Base-by-base conservation (phyloP, 1,140 invertebrate genomes). In the Coptotermes formosanus region DNA sequence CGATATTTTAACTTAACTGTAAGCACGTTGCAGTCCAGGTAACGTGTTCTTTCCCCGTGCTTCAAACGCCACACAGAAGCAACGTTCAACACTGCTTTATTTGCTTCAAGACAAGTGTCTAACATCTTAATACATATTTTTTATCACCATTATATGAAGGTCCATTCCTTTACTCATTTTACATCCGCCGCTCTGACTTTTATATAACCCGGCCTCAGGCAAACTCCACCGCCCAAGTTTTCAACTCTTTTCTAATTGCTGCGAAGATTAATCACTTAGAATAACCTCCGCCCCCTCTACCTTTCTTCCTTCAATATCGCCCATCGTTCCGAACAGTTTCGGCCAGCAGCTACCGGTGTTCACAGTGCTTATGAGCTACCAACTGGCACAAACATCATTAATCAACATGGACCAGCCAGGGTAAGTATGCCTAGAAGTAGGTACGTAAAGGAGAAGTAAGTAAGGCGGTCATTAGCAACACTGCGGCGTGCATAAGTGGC, bases 211-310 rank as follows among this genome's bases (percentile, higher is more conserved):
- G 25, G 64, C 64, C 64, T 7, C 3, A 25, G 14, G 64, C 64
- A 30, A 75, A 30, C 64, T 12, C 9, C n/a, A 30, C 64, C 64
- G 25, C 25, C 64, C 25, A 75, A 75, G 25, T 30, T 75, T 30
- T 75, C 64, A 75, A 75, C 64, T 75, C 64, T 75, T 75, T 75
- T 75, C 64, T 75, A 75, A 75, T 75, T 75, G 64, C 64, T 11
- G 64, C 16, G n/a, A 75, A 75, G 64, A 75, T 75, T 75, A 75
- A 75, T 75, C 64, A 75, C 64, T 75, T 75, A 75, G 25, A 75
- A 75, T 75, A 75, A 75, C 64, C 64, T 30, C 64, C n/a, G 64
- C 64, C n/a, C 64, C 64, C 25, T 75, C 25, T 8, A 12, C 64
- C n/a, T 38, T 75, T 30, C n/a, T 30, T 75, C n/a, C n/a, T 75